Conservation (phyloP, 1,140 invertebrate genomes). For the Drosophila virilis region DNA sequence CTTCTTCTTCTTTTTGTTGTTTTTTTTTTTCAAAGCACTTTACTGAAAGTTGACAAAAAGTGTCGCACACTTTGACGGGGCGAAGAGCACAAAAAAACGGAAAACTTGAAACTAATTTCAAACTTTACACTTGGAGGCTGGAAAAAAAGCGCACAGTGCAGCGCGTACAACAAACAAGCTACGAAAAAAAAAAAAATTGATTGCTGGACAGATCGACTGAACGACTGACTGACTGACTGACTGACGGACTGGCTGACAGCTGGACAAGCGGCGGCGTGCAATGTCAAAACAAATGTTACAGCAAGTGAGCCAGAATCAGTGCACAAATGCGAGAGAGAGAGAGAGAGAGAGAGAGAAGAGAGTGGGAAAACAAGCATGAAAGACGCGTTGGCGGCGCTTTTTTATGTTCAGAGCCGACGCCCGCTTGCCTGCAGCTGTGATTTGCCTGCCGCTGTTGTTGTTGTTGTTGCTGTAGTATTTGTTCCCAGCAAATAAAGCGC, state of each 20-base stretch:
- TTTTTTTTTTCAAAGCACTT: constrained; percentile 32
- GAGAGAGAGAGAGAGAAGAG: neutral
- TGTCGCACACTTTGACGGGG: constrained; percentile 8
- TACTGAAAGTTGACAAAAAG: constrained; percentile 36
- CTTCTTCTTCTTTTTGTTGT: neutral
- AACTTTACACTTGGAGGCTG: constrained; percentile 42
- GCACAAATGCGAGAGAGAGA: neutral
- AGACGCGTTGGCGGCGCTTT: constrained; percentile 35
- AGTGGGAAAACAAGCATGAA: constrained; percentile 1
- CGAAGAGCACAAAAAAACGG: constrained; percentile 6
- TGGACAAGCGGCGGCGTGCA: constrained; percentile 29
- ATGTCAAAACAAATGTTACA: constrained; percentile 56
- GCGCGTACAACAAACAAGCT: constrained; percentile 27
- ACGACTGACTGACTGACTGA: constrained; percentile 7
- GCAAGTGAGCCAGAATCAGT: constrained; percentile 8
- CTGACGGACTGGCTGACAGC: constrained; percentile 17
- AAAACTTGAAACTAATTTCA: constrained; percentile 56
- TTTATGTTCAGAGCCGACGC: constrained; percentile 48
- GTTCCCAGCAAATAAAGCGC: constrained; percentile 57
- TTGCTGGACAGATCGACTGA: constrained; percentile 29
- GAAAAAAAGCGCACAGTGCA: constrained; percentile 33
- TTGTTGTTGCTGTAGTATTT: constrained; percentile 35
- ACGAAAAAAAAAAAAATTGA: constrained; percentile 25
- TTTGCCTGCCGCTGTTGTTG: constrained; percentile 30
- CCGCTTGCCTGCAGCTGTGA: constrained; percentile 48